A percentile compares a stretch with the other conserved stretches of the same genome.
Evolutionary conservation across 2,888 invertebrate species (phyloP).

Genomic region (Pherbina coryleti): DNA sequence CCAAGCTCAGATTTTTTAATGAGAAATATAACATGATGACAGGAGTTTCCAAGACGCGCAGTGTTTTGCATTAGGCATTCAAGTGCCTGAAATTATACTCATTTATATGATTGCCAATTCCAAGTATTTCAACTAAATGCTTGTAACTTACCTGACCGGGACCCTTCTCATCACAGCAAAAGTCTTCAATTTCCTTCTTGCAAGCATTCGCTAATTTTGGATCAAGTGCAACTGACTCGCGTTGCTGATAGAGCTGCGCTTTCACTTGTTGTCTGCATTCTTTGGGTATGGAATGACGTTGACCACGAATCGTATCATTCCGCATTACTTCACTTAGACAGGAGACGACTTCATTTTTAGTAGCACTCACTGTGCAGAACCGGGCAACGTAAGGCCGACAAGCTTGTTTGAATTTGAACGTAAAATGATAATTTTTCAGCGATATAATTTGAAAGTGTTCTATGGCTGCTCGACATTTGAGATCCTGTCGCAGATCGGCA

Average conservation of each 20-base stretch:
- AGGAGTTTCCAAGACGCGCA: slow-evolving; percentile 76
- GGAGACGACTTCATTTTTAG: slow-evolving; percentile 79
- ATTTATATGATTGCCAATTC: neutral
- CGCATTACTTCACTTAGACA: slow-evolving; percentile 85
- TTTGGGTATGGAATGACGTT: slow-evolving; percentile 84
- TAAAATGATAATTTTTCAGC: slow-evolving; percentile 93
- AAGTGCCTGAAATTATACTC: slow-evolving; percentile 73
- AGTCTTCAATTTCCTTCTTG: slow-evolving; percentile 79
- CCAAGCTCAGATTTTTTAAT: slow-evolving; percentile 87
- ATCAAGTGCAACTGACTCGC: slow-evolving; percentile 89
- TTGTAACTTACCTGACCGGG: slow-evolving; percentile 72
- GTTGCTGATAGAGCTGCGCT: slow-evolving; percentile 91
- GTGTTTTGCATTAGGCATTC: slow-evolving; percentile 82
- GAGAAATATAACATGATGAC: slow-evolving; percentile 86
- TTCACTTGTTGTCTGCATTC: slow-evolving; percentile 92
- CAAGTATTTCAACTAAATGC: slow-evolving; percentile 10
- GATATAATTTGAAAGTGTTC: slow-evolving; percentile 97
- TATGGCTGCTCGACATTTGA: slow-evolving; percentile 91
- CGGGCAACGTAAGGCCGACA: slow-evolving; percentile 86
- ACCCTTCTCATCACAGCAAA: slow-evolving; percentile 79
- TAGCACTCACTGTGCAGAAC: slow-evolving; percentile 78
- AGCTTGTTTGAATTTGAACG: slow-evolving; percentile 93
- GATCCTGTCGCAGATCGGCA: slow-evolving; percentile 80
- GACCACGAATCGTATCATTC: slow-evolving; percentile 85
- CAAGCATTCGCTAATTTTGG: slow-evolving; percentile 88